Base-by-base conservation (phyloP, 2,113 vertebrate genomes). In the Tragelaphus buxtoni region DNA sequence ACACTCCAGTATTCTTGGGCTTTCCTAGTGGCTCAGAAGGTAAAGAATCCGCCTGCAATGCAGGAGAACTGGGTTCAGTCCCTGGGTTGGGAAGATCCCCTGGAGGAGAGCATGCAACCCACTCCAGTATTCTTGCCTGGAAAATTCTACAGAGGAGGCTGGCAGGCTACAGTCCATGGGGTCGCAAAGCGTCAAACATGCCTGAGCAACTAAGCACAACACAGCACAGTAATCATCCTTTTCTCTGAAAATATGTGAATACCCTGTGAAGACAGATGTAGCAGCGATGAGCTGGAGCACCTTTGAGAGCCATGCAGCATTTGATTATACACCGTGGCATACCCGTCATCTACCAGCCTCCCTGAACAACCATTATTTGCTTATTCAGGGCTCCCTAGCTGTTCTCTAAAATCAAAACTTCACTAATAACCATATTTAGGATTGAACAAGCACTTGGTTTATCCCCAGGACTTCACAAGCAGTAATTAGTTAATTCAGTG, bases 321-420 rank as follows among this genome's bases (percentile, higher is more conserved):
- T 58, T 61, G 94, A 93, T 93, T 65, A 72, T 5, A 39, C 47
- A 53, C 26, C 1, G 0, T 0, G 0, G 55, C 47, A 1, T 11
- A 55, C 58, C 91, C 11, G 0, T 28, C 0, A 2, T 87, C 85
- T 32, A 93, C 93, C 92, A 91, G 82, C 72, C 39, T 60, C 89
- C 65, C 91, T 11, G 4, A 77, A 79, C 88, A 90, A 92, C 95
- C 49, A 16, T 53, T 88, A 63, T 91, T 84, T 96, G 76, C 94
- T 63, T 92, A 81, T 82, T 88, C 92, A 45, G 39, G 76, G 39
- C 55, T 90, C 56, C 74, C 96, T 58, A 32, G 55, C 65, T 83
- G 72, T 90, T 93, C 83, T 85, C 90, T 60, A 93, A 96, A 96
- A 97, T 93, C 90, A 96, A 97, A 97, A 32, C 89, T 91, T 45